Evolutionary conservation across 2,113 vertebrate genomes (phyloP), one percentile per base, ranked within the genome.

Genomic region (Cercopithecus mona): DNA sequence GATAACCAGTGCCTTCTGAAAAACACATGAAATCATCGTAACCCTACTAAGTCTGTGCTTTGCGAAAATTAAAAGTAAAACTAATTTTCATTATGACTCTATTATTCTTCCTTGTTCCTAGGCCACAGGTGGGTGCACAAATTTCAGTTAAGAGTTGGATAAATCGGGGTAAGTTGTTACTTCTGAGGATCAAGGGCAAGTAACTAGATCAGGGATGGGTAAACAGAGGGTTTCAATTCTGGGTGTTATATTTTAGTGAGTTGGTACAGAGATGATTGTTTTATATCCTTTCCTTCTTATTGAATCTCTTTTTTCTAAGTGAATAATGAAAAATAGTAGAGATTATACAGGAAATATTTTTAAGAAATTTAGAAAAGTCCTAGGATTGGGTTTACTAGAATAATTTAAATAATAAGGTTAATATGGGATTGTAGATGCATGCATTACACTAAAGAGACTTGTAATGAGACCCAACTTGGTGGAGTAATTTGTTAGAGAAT

Each of bases 61-160:
- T 91, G 40, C 73, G 76, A 95, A 96, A 92, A 82, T 90, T 57
- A 83, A 70, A 86, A 89, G 52, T 45, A 72, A 93, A 97, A 57
- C 5, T 45, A 64, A 27, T 68, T 92, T 88, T 64, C 57, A 18
- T 23, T 85, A 5, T 89, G 64, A 93, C 59, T 57, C 22, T 43
- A 32, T 87, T 83, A 75, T 3, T 30, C 16, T 25, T 90, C 38
- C 27, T 22, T 86, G 38, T 80, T 90, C 72, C 27, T 40, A 75
- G 8, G 76, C 27, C 80, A 40, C 50, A 90, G 23, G 6, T 80
- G 38, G 9, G 17, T 57, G 75, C 96, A 87, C 61, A 93, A 57
- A 55, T 95, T 43, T 78, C 20, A 64, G 66, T 48, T 76, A 30
- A 70, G 59, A 75, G 6, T 66, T 93, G 59, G 40, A 82, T 78